Evolutionary conservation across 2,888 invertebrate genomes (phyloP).

Genomic region (Drosophila greeni): DNA sequence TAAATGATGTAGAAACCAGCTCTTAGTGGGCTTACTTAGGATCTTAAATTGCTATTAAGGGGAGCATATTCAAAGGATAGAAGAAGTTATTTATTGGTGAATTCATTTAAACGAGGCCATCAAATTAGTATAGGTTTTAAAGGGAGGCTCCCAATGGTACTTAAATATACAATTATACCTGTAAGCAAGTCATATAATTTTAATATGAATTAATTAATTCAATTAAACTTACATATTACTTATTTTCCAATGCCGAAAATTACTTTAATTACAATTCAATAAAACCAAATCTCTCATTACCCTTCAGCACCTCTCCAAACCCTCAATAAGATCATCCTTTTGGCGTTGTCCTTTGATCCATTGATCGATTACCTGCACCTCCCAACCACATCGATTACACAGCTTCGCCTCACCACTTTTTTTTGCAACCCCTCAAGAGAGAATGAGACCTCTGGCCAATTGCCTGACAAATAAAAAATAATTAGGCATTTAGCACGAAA

Average conservation of each 20-base stretch:
- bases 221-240: too few relatives aligned
- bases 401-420: not conserved
- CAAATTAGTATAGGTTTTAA: not conserved
- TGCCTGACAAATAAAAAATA: slow-evolving; percentile 42
- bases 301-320: too few relatives aligned
- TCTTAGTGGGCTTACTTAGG: not conserved
- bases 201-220: not conserved
- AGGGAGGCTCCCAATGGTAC: not conserved
- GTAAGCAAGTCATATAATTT: not conserved
- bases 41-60: not conserved
- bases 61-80: not conserved
- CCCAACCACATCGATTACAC: slow-evolving; percentile 21
- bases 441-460: slow-evolving; percentile 18
- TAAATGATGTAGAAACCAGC: not conserved
- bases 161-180: not conserved
- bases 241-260: too few relatives aligned
- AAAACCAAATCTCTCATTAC: too few relatives aligned
- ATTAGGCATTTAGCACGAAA: slow-evolving; percentile 43
- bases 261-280: too few relatives aligned
- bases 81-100: not conserved
- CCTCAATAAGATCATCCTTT: not conserved
- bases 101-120: not conserved
- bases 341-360: slow-evolving; percentile 18
- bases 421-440: not conserved
- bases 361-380: slow-evolving; percentile 20